Evolutionary conservation across 2,797 vertebrate species (phyloP).

Genomic region (Erethizon dorsatum): DNA sequence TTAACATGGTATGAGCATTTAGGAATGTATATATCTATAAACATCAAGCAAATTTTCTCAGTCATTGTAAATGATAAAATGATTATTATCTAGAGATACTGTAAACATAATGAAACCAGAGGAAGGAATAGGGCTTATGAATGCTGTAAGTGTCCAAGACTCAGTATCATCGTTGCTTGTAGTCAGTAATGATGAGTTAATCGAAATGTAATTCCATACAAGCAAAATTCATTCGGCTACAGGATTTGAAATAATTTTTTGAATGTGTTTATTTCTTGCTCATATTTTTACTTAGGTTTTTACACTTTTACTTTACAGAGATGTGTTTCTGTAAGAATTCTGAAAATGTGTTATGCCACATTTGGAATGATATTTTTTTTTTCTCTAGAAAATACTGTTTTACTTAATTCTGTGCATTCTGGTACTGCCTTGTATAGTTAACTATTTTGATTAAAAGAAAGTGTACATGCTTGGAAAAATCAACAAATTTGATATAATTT

Average conservation of each 20-base stretch:
- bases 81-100: background rate
- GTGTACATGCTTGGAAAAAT: background rate
- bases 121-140: background rate
- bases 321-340: background rate
- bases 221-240: background rate
- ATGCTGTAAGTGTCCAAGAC: background rate
- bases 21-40: background rate
- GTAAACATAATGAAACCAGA: background rate
- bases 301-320: background rate
- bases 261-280: background rate
- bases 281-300: background rate
- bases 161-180: background rate
- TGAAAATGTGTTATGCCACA: background rate
- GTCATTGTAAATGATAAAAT: background rate
- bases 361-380: background rate
- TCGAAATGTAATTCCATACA: background rate
- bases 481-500: background rate
- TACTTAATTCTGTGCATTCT: background rate
- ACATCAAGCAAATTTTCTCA: background rate
- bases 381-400: background rate
- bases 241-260: background rate
- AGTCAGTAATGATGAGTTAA: background rate
- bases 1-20: background rate
- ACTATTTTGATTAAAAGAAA: background rate
- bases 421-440: background rate